Percentiles rank a stretch among this genome's conserved stretches.
Evolutionary conservation across 2,797 vertebrate genomes (phyloP).

Genomic region (Gambelia wislizenii): DNA sequence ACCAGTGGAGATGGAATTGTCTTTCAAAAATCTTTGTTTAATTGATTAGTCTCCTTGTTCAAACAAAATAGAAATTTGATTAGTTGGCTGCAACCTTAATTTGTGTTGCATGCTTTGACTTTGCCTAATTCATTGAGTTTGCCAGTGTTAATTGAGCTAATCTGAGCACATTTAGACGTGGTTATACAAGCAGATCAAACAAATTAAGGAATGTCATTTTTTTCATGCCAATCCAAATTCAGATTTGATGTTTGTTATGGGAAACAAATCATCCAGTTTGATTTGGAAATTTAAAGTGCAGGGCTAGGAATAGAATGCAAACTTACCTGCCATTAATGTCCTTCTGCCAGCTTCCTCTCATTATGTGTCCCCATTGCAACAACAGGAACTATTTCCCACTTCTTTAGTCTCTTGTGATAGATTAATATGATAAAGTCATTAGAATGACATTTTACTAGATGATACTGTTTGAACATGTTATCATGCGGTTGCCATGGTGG

Average conservation of each 20-base stretch:
- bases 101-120: constrained; percentile 23
- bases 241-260: background rate
- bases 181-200: constrained; percentile 21
- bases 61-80: constrained; percentile 26
- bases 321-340: background rate
- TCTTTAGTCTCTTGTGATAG: background rate
- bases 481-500: background rate
- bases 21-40: constrained; percentile 4
- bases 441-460: background rate
- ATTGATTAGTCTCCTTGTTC: constrained; percentile 21
- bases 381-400: background rate
- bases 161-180: constrained; percentile 39
- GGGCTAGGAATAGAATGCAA: background rate
- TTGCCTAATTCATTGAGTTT: constrained; percentile 53
- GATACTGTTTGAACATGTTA: background rate
- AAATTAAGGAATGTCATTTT: background rate
- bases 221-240: constrained; percentile 27
- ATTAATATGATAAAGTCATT: background rate
- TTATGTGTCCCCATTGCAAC: background rate
- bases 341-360: background rate
- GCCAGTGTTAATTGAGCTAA: constrained; percentile 41
- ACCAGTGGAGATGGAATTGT: background rate
- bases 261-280: constrained; percentile 5
- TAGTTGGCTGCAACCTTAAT: constrained; percentile 21
- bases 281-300: constrained; percentile 15